Evolutionary conservation across 1,140 invertebrate genomes (phyloP), one percentile per base, ranked within the genome.

Genomic region (Temnothorax nylanderi): DNA sequence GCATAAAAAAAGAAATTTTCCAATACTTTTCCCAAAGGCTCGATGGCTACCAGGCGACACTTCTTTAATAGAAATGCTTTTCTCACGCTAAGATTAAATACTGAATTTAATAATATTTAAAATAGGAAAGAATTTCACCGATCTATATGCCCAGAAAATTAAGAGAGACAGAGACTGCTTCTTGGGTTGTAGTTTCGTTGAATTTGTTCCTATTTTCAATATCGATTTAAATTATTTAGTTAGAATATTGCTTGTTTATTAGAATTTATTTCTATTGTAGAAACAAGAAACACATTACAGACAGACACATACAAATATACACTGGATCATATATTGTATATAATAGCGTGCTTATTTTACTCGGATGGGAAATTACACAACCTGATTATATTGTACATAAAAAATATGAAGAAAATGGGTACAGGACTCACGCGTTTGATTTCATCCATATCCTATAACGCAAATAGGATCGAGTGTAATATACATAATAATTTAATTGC

Each of bases 381-480:
- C 69, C 58, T 87, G 88, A 74, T 71, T 92, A 89, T 93, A 74
- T 71, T 92, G 90, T 93, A 92, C 76, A 93, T 93, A 92, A 86
- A 65, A 87, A 87, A 67, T 88, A 90, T 78, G 85, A 90, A 91
- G 78, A 89, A 89, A 76, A 88, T 77, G 90, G 88, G 84, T 87
- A 77, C 80, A 87, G 67, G 86, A 86, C 74, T 84, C 88, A 85
- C 81, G 87, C 71, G 88, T 92, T 89, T 92, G 92, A 92, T 93
- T 94, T 92, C 89, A 92, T 93, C 86, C 90, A 91, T 91, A 91
- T 91, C 94, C 93, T 93, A 88, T 86, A 92, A 91, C 91, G 90
- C 92, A 93, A 62, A 94, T 93, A 90, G 93, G 92, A 92, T 89
- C 74, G 93, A 92, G 91, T 94, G 92, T 94, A 94, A 93, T 94